These are phyloP conservation scores for Callocephalon fimbriatum DNA, from an alignment of 2,113 vertebrate genomes.

Conservation along the genomic window DNA sequence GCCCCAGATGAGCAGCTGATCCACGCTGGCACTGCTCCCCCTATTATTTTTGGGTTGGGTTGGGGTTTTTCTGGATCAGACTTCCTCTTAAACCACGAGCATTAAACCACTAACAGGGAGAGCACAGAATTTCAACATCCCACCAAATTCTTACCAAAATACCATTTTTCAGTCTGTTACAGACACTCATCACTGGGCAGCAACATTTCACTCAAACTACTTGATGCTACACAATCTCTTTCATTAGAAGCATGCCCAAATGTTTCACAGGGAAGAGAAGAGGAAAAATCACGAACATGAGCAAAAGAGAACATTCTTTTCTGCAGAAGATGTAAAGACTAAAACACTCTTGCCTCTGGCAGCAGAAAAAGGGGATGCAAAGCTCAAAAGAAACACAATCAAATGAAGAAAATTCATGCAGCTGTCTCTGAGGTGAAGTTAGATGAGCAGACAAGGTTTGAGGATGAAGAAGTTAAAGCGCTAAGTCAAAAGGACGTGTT, in stretches of 20 bases:
- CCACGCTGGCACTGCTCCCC: background rate
- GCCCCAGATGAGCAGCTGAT: background rate
- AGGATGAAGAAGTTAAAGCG: background rate
- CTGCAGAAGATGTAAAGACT: background rate
- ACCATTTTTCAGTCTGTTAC: background rate
- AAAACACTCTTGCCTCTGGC: background rate
- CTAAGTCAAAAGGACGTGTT: background rate
- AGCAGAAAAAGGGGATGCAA: background rate
- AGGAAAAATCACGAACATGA: background rate
- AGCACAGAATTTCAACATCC: background rate
- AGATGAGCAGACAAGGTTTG: background rate
- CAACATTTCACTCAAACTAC: background rate
- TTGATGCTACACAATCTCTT: background rate
- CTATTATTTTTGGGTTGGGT: background rate
- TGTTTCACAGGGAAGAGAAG: background rate
- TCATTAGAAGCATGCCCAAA: background rate
- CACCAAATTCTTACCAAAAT: background rate
- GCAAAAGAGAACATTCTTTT: background rate
- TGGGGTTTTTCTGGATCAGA: background rate
- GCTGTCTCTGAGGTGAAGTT: background rate
- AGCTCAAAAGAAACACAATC: background rate
- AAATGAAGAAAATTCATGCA: slow-evolving; percentile 6
- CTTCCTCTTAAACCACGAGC: background rate
- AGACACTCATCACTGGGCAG: background rate
- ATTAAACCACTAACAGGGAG: background rate